Evolutionary conservation across 2,888 invertebrate species (phyloP).

Genomic region (Euzetes globulus): DNA sequence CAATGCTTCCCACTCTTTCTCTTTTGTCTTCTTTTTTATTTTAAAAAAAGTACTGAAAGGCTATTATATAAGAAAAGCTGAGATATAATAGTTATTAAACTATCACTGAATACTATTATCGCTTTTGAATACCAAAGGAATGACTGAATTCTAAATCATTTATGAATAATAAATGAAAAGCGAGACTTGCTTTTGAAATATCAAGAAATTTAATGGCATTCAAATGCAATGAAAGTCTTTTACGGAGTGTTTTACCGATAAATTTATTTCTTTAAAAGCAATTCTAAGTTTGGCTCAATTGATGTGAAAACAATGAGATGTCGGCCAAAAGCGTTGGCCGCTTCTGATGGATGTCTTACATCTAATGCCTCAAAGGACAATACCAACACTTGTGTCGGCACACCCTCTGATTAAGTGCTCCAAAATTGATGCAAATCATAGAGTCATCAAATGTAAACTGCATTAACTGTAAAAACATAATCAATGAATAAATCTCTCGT

Average conservation of each 20-base stretch:
- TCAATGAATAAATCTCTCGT: not conserved
- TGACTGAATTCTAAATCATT: not conserved
- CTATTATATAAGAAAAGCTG: too few species aligned
- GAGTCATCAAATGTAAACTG: not conserved
- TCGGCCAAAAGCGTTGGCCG: slow-evolving; percentile 14
- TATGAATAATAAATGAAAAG: not conserved
- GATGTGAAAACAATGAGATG: slow-evolving; percentile 21
- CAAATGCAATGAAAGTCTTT: not conserved
- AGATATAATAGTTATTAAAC: not conserved
- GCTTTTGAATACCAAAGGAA: not conserved
- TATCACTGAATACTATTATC: not conserved
- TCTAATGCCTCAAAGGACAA: slow-evolving; percentile 7
- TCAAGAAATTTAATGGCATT: not conserved
- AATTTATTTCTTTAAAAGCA: not conserved
- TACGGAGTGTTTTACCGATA: not conserved
- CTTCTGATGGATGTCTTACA: slow-evolving; percentile 12
- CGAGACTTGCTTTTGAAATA: not conserved
- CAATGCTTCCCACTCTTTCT: too few species aligned
- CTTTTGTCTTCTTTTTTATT: too few species aligned
- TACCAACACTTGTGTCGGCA: slow-evolving; percentile 4
- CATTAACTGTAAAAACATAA: not conserved
- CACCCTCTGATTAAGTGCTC: slow-evolving; percentile 18
- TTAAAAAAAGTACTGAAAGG: too few species aligned
- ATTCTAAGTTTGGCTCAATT: not conserved
- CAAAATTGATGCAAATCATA: slow-evolving; percentile 3